Evolutionary conservation across 2,888 invertebrate species (phyloP).

Genomic region (Asteroscopus sphinx): DNA sequence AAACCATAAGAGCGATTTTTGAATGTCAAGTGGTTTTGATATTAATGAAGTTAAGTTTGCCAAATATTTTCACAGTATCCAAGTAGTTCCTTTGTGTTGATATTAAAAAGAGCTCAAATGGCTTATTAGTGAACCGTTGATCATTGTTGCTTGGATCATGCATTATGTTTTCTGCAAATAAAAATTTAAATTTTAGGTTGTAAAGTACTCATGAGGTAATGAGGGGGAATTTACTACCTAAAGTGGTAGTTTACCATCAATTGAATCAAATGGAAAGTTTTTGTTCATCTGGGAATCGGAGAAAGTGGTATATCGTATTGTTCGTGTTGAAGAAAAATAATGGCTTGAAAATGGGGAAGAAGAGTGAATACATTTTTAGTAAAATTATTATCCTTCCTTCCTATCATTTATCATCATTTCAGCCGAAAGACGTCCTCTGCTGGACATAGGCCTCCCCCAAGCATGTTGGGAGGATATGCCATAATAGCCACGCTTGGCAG

Average conservation of each 20-base stretch:
- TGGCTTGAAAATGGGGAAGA: too few relatives aligned
- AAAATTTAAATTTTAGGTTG: slow-evolving; percentile 31
- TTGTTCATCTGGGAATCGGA: slow-evolving; percentile 21
- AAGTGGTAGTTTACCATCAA: slow-evolving; percentile 26
- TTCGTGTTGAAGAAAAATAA: background rate
- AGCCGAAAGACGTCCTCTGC: too few relatives aligned
- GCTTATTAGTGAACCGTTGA: slow-evolving; percentile 44
- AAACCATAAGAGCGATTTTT: slow-evolving; percentile 5
- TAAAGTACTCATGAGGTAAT: slow-evolving; percentile 27
- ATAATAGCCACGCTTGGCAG: too few relatives aligned
- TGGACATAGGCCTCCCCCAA: too few relatives aligned
- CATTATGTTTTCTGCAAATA: slow-evolving; percentile 40
- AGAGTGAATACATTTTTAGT: too few relatives aligned
- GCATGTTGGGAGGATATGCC: too few relatives aligned
- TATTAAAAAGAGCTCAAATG: slow-evolving; percentile 48
- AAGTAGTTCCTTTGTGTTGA: slow-evolving; percentile 57
- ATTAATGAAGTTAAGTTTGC: slow-evolving; percentile 17
- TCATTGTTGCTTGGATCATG: slow-evolving; percentile 39
- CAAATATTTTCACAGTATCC: slow-evolving; percentile 57
- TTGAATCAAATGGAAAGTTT: slow-evolving; percentile 42
- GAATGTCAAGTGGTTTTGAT: slow-evolving; percentile 1
- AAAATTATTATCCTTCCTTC: too few relatives aligned
- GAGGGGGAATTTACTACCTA: slow-evolving; percentile 32
- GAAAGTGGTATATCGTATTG: background rate
- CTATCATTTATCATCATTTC: too few relatives aligned